These are phyloP conservation scores for Pteruthius melanotis DNA, from an alignment of 2,113 vertebrate species.

Conservation along the genomic window DNA sequence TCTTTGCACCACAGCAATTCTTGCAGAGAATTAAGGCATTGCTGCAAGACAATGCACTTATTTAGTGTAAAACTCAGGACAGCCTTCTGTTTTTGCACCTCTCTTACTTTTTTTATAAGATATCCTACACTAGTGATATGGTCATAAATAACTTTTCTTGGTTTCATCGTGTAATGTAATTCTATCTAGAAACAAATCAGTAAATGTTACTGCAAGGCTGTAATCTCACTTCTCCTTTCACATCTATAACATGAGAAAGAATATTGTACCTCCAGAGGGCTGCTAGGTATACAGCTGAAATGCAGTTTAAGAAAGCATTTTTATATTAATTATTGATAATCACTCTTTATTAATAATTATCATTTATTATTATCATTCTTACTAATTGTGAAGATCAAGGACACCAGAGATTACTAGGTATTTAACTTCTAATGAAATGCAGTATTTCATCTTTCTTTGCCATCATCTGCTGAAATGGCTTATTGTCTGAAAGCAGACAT, in stretches of 20 bases:
- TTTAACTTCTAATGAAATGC: background rate
- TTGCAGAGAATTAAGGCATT: background rate
- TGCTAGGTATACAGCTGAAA: background rate
- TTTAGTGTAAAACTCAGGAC: background rate
- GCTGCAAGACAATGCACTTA: background rate
- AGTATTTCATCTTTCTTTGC: background rate
- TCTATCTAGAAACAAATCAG: background rate
- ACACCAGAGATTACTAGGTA: background rate
- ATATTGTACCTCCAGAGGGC: background rate
- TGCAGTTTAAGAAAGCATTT: background rate
- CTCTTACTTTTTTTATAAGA: background rate
- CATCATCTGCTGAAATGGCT: background rate
- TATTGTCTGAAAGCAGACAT: background rate
- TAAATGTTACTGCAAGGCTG: background rate
- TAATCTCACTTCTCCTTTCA: background rate
- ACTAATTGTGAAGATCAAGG: background rate
- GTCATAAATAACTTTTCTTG: background rate
- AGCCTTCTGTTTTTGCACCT: background rate
- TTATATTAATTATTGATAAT: background rate
- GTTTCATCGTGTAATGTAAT: background rate
- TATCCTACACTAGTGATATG: background rate
- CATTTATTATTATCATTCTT: background rate
- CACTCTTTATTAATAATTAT: background rate
- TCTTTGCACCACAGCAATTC: background rate
- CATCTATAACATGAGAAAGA: background rate